These are phyloP conservation scores for Mormyrops attenuatus DNA, from an alignment of 2,797 vertebrate species.

Conservation along the genomic window DNA sequence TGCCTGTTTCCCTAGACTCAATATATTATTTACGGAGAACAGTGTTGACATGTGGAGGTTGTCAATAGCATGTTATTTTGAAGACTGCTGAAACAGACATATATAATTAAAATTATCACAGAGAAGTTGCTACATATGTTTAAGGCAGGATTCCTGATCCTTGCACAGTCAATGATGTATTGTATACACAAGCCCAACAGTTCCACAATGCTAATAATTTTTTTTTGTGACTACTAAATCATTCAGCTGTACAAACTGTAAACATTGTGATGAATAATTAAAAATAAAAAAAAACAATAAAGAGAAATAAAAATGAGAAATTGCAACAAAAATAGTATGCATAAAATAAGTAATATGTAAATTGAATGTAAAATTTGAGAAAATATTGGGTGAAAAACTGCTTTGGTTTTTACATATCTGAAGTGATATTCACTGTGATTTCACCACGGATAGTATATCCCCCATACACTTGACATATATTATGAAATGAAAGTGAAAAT, in stretches of 20 bases:
- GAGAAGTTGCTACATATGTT: background rate
- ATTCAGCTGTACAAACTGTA: background rate
- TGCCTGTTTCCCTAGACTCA: background rate
- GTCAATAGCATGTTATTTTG: background rate
- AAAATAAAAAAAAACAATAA: background rate
- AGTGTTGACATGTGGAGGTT: background rate
- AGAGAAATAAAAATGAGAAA: background rate
- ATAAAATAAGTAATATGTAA: background rate
- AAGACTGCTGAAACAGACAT: background rate
- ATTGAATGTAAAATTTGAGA: background rate
- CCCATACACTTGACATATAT: background rate
- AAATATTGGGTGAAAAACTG: background rate
- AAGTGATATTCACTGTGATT: background rate
- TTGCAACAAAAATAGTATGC: background rate
- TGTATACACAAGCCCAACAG: background rate
- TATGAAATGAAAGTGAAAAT: background rate
- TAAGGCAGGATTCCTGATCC: background rate
- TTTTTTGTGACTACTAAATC: background rate
- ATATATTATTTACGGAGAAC: background rate
- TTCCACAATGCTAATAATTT: background rate
- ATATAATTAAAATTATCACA: background rate
- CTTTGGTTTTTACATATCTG: background rate
- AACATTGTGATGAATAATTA: background rate
- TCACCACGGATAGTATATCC: background rate
- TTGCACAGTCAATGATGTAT: background rate